Evolutionary conservation across 2,888 invertebrate genomes (phyloP), one percentile per base, ranked within the genome.

Genomic region (Pimpla rufipes): DNA sequence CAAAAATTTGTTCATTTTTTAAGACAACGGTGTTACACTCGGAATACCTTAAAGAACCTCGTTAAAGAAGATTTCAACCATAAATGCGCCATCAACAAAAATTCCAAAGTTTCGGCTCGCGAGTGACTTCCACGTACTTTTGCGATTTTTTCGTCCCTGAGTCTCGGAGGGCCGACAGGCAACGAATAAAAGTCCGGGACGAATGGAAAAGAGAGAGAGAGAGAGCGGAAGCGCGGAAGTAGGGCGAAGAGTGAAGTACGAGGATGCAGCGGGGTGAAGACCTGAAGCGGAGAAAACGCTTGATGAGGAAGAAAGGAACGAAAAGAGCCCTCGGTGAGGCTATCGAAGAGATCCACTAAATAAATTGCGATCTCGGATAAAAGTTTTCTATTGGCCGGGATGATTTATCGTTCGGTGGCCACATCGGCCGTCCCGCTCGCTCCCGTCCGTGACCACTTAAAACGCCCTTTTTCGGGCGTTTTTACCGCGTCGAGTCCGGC

Each of bases 321-420:
- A 16, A 64, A 10, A 64, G 47, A 18, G 21, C 55, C 18, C 70
- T 70, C 57, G 21, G 64, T 62, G 40, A 55, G 71, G 55, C 57
- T 81, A 66, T 70, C 55, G 74, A 70, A 52, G 52, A 40, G 74
- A 74, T 79, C 64, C 68, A 75, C 74, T 82, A 79, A 70, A 79
- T 82, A 82, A 82, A 82, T 82, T 82, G 82, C 78, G 68, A 75
- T 79, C 70, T 0, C 47, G 37, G 57, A 70, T 74, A 70, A 79
- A 79, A 82, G 78, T 79, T 79, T 75, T 79, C 82, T 64, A 82
- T 75, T 70, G 79, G 62, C 68, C 70, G 45, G 59, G 74, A 82
- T 79, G 79, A 79, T 79, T 70, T 74, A 82, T 82, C 70, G 64
- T 75, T 64, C 55, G 47, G 42, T 45, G 35, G 11, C 57, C 42